Percentiles rank a stretch among this genome's conserved stretches.
Conservation (phyloP, 2,797 vertebrate species). For the Cygnus olor region DNA sequence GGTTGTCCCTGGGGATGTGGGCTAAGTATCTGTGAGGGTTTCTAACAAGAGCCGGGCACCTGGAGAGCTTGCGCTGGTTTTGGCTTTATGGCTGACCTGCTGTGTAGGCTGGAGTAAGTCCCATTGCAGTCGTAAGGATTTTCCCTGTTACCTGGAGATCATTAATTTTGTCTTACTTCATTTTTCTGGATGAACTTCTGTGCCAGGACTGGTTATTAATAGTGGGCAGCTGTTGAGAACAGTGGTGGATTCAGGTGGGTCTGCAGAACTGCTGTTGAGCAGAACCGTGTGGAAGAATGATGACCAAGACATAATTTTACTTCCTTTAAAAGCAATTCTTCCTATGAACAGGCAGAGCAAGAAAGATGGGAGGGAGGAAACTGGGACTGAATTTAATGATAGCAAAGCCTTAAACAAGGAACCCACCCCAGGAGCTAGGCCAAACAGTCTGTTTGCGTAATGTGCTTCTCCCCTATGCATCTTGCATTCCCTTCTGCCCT, state of each 20-base stretch:
- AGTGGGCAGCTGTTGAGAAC: background rate
- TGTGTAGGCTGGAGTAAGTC: background rate
- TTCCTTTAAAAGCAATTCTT: background rate
- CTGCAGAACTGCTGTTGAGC: background rate
- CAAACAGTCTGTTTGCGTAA: background rate
- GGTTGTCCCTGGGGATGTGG: background rate
- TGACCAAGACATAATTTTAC: accelerated
- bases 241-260: background rate
- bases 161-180: background rate
- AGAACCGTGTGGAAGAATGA: background rate
- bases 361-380: background rate
- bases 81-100: background rate
- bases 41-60: background rate
- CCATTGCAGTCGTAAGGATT: background rate
- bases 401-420: background rate
- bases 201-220: background rate
- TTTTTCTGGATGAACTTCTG: background rate
- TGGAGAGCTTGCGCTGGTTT: background rate
- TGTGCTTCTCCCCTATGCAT: accelerated
- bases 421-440: background rate
- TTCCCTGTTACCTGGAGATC: background rate
- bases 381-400: background rate
- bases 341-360: background rate
- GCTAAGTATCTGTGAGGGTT: background rate
- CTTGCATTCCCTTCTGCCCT: background rate